A percentile compares a stretch with the other conserved stretches of the same genome.
Conservation (phyloP, 2,113 vertebrate species). For the Corvus hawaiiensis region DNA sequence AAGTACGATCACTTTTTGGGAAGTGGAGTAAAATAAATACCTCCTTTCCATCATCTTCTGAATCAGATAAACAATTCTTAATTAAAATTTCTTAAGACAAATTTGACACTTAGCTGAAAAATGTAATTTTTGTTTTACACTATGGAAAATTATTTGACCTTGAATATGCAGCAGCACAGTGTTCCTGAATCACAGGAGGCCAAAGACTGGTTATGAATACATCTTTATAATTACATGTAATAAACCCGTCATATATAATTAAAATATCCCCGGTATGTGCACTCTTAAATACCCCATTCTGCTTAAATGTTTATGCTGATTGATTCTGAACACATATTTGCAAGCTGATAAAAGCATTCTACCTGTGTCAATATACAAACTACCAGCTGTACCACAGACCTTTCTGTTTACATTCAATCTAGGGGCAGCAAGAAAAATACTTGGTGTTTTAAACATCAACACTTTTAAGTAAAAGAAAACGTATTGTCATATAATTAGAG, state of each 20-base stretch:
- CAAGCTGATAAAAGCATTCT: not conserved
- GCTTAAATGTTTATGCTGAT: not conserved
- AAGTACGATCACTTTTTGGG: slow-evolving; percentile 80
- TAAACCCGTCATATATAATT: not conserved
- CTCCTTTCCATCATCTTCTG: slow-evolving; percentile 38
- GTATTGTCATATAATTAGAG: not conserved
- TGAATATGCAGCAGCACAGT: not conserved
- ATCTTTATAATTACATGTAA: slow-evolving; percentile 3
- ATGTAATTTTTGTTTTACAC: not conserved
- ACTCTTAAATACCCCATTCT: not conserved
- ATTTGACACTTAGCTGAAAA: slow-evolving; percentile 40
- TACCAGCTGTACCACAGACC: not conserved
- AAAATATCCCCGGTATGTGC: not conserved
- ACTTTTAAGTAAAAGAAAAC: not conserved
- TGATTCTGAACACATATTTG: not conserved
- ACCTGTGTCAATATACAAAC: not conserved
- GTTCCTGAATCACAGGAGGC: not conserved
- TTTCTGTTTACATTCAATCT: not conserved
- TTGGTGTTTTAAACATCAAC: not conserved
- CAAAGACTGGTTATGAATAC: not conserved
- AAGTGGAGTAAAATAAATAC: slow-evolving; percentile 69
- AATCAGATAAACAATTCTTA: slow-evolving; percentile 51
- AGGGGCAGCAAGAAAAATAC: not conserved
- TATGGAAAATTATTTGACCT: not conserved
- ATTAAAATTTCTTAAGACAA: slow-evolving; percentile 52